Conservation (phyloP, 1,140 invertebrate genomes). For the Anoplolepis gracilipes region DNA sequence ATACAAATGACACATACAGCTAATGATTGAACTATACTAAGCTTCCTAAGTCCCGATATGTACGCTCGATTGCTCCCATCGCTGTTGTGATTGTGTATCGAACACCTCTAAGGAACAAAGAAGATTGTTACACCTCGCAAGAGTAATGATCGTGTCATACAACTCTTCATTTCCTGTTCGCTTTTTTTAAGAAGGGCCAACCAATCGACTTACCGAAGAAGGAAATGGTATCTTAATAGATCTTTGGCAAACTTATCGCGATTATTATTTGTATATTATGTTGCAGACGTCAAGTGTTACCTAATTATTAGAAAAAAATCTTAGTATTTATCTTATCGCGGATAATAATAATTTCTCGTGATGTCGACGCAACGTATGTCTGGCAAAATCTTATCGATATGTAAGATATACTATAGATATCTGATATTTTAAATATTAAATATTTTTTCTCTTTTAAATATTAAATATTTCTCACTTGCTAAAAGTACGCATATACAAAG, state of each 20-base stretch:
- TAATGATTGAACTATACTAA: not conserved
- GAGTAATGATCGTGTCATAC: conserved; percentile 10
- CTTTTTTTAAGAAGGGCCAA: not conserved
- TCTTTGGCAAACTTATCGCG: not conserved
- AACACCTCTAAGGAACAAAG: not conserved
- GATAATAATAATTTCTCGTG: not conserved
- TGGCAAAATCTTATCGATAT: not conserved
- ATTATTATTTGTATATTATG: not conserved
- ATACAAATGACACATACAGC: not conserved
- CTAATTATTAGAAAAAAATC: not conserved
- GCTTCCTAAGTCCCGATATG: not conserved
- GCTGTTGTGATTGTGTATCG: conserved; percentile 22
- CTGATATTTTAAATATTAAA: not conserved
- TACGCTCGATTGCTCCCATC: not conserved
- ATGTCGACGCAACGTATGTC: not conserved
- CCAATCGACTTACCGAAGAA: not conserved
- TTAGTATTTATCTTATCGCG: not conserved
- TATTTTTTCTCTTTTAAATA: not conserved
- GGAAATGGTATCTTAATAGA: not conserved
- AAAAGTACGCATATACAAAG: not conserved
- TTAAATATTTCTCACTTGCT: not conserved
- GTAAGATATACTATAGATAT: not conserved
- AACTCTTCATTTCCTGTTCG: not conserved
- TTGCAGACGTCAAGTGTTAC: not conserved
- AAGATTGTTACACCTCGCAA: conserved; percentile 15